A percentile compares a stretch with the other conserved stretches of the same genome.
Evolutionary conservation across 2,797 vertebrate species (phyloP).

Genomic region (Brachyalestes nurse): DNA sequence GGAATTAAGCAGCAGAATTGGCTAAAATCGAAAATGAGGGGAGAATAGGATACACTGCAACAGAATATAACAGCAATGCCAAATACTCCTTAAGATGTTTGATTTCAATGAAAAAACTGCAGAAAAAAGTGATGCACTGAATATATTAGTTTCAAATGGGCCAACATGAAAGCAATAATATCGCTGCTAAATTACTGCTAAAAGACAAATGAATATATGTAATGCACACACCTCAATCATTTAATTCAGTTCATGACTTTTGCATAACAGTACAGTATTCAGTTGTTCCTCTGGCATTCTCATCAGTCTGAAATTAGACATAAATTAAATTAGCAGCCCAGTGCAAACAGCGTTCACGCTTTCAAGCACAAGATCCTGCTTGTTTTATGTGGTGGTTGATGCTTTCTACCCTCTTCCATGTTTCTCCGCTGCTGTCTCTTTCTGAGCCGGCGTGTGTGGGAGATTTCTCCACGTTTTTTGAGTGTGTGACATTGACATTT

Average conservation of each 20-base stretch:
- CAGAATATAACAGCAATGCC: neutral
- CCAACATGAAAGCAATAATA: neutral
- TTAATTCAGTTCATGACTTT: too few relatives aligned
- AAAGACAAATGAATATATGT: too few relatives aligned
- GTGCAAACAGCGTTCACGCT: conserved; percentile 1
- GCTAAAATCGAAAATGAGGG: neutral
- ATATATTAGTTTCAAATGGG: neutral
- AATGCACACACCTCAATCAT: too few relatives aligned
- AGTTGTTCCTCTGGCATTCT: neutral
- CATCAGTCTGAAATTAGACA: neutral
- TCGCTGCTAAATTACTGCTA: neutral
- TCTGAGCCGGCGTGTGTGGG: conserved; percentile 11
- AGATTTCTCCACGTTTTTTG: conserved; percentile 35
- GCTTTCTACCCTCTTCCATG: conserved; percentile 6
- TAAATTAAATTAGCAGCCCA: neutral
- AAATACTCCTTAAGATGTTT: neutral
- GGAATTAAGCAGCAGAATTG: conserved; percentile 19
- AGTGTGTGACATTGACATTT: conserved; percentile 50
- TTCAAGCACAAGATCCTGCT: neutral
- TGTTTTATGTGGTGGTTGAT: neutral
- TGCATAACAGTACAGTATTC: neutral
- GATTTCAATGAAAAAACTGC: too few relatives aligned
- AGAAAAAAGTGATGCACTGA: neutral
- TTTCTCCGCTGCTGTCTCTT: conserved; percentile 18
- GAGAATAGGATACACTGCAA: neutral